phyloP scores from a whole-genome alignment of 2,113 vertebrate genomes.

The Elephas maximus region DNA sequence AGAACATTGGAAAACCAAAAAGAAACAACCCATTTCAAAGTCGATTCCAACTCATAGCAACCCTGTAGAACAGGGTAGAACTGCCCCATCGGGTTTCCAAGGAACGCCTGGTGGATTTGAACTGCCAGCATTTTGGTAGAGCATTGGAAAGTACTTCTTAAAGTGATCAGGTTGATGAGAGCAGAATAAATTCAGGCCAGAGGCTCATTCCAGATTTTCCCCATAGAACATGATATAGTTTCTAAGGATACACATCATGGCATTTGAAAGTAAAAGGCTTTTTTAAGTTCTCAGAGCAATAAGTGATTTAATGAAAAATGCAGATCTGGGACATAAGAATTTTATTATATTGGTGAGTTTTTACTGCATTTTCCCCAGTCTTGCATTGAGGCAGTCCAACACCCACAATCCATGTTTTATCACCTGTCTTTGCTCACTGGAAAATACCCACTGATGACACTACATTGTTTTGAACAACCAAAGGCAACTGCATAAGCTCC shows the following conservation, averaged over 20 bases:
- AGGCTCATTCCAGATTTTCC: not conserved
- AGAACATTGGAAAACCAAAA: not conserved
- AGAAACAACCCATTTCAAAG: too few species aligned
- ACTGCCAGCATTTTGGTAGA: not conserved
- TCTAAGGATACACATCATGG: not conserved
- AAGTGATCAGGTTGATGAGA: constrained; percentile 18
- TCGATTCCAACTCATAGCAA: too few species aligned
- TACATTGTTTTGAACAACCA: not conserved
- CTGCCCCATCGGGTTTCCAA: too few species aligned
- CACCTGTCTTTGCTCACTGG: not conserved
- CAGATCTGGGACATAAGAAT: not conserved
- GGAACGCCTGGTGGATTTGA: too few species aligned
- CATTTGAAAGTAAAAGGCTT: not conserved
- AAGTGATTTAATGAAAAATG: constrained; percentile 14
- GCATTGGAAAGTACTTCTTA: not conserved
- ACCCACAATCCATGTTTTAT: not conserved
- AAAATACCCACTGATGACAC: not conserved
- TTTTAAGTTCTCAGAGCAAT: not conserved
- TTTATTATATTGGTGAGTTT: not conserved
- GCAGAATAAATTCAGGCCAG: not conserved
- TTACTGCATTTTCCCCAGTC: not conserved
- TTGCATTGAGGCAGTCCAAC: not conserved
- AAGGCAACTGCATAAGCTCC: not conserved
- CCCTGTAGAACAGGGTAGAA: too few species aligned
- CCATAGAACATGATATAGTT: not conserved